A percentile compares a stretch with the other conserved stretches of the same genome.
These are phyloP conservation scores for Aphelenchoides fujianensis DNA, from an alignment of 1,140 invertebrate species.

Conservation along the genomic window DNA sequence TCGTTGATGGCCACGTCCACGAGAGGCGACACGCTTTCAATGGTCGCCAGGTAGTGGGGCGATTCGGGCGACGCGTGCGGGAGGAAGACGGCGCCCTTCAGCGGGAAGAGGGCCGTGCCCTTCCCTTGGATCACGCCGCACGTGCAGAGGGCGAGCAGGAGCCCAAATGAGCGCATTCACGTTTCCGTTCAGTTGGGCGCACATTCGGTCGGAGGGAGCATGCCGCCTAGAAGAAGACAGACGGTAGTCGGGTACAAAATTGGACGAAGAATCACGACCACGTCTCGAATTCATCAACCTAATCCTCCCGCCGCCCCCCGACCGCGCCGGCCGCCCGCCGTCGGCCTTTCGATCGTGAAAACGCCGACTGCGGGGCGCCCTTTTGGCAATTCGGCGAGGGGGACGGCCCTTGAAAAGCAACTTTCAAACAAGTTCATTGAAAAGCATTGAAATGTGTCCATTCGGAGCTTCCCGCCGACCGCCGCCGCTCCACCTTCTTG, in stretches of 20 bases:
- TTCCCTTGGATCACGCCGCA: background rate
- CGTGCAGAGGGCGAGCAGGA: too few species aligned
- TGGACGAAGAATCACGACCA: background rate
- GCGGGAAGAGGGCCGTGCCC: conserved; percentile 1
- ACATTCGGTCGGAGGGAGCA: background rate
- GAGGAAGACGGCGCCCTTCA: conserved; percentile 5
- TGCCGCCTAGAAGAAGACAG: background rate
- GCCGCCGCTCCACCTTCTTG: background rate
- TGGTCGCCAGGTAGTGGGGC: conserved; percentile 33
- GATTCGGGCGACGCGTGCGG: background rate
- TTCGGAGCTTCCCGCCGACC: background rate
- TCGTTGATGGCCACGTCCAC: conserved; percentile 39
- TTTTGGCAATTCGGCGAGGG: background rate
- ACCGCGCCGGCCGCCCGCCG: background rate
- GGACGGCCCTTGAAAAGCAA: background rate
- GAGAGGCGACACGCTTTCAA: conserved; percentile 38
- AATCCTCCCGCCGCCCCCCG: background rate
- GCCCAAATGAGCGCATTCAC: background rate
- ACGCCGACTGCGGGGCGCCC: background rate
- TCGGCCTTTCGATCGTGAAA: too few species aligned
- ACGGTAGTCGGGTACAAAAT: background rate
- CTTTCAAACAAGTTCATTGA: background rate
- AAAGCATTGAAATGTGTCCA: background rate
- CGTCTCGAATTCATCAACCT: background rate
- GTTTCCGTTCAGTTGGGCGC: background rate